Evolutionary conservation across 35 echinoderm and acorn worm genomes (phyloP).

Genomic region (Heliocidaris erythrogramma): DNA sequence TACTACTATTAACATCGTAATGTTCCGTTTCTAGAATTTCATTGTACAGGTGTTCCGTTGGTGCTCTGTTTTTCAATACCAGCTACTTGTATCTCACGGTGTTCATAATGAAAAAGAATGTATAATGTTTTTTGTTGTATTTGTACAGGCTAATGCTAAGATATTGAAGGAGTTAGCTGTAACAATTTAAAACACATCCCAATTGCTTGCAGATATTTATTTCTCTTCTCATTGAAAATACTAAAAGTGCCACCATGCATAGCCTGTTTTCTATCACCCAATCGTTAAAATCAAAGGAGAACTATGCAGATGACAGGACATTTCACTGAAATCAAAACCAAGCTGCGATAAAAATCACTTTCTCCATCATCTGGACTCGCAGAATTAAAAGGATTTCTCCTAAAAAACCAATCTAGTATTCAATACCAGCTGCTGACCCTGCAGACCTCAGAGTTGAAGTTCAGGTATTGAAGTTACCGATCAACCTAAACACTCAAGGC

Average conservation of each 20-base stretch:
- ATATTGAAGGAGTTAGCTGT: not conserved
- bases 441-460: not conserved
- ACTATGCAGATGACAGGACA: not conserved
- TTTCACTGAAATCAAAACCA: not conserved
- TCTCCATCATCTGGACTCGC: not conserved
- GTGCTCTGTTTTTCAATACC: no score
- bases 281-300: not conserved
- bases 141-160: not conserved
- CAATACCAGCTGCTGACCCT: not conserved
- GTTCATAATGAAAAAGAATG: no score
- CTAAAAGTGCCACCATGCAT: not conserved
- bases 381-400: not conserved
- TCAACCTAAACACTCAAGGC: not conserved
- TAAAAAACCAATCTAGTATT: not conserved
- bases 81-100: no score
- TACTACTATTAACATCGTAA: no score
- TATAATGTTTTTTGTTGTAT: not conserved
- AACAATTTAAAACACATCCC: not conserved
- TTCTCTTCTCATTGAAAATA: not conserved
- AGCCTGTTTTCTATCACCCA: not conserved
- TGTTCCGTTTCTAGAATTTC: no score
- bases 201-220: not conserved
- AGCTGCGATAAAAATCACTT: constrained; percentile 3
- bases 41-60: no score
- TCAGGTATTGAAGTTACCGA: not conserved